Evolutionary conservation across 2,797 vertebrate genomes (phyloP).

Genomic region (Acropternis orthonyx): DNA sequence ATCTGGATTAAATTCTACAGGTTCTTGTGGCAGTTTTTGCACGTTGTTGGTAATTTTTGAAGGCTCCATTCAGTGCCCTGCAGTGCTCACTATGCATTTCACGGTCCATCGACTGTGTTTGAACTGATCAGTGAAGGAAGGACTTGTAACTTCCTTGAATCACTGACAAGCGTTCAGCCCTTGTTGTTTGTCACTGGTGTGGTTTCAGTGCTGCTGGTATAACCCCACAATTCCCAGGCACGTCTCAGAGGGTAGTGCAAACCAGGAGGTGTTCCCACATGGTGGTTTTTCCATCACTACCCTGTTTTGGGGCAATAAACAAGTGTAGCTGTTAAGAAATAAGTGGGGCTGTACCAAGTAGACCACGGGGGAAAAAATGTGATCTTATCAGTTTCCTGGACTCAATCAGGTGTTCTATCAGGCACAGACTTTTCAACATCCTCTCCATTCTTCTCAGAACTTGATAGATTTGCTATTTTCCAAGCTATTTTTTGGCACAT

Average conservation of each 20-base stretch:
- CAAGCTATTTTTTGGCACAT: background rate
- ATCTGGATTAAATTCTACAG: background rate
- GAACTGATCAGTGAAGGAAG: background rate
- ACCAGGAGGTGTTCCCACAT: background rate
- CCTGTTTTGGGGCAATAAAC: background rate
- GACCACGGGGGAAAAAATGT: background rate
- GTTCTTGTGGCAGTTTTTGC: accelerated
- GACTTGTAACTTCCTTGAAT: background rate
- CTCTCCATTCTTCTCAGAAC: background rate
- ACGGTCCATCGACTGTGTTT: background rate
- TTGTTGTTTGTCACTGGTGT: background rate
- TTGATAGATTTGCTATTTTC: background rate
- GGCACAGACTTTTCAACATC: background rate
- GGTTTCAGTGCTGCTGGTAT: background rate
- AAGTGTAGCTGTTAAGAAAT: background rate
- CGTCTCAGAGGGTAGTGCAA: background rate
- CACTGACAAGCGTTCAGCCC: background rate
- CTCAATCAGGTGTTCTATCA: background rate
- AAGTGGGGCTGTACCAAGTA: background rate
- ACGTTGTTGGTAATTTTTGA: background rate
- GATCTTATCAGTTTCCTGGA: background rate
- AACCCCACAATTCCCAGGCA: background rate
- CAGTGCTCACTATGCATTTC: background rate
- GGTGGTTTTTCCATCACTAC: background rate
- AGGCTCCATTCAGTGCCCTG: background rate